Evolutionary conservation across 2,113 vertebrate species (phyloP), one percentile per base, ranked within the genome.

Genomic region (Megaleporinus macrocephalus): DNA sequence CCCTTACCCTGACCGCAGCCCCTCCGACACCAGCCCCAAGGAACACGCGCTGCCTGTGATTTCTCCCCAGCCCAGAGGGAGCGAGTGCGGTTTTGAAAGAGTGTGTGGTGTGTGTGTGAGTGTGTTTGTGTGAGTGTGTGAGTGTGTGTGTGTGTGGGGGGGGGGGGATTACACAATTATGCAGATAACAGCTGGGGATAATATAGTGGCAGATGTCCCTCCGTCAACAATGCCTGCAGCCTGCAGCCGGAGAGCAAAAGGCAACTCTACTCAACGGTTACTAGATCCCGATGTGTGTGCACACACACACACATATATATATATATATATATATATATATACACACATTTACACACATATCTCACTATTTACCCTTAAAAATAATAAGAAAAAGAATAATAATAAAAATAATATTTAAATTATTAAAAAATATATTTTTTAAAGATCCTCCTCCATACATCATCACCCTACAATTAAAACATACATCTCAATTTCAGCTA

Each of bases 181-280:
- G 91, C 91, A 93, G 92, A 94, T 93, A 95, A 95, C 93, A 95
- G 93, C 93, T 94, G 93, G 93, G 92, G 92, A 93, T 93, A 93
- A 94, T 95, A 91, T 91, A 94, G 92, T 91, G 91, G 93, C 93
- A 95, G 93, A 94, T 94, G 93, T 93, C 92, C 90, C 89, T 90
- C 83, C 87, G 92, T 93, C 94, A 93, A 94, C 94, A 95, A 95
- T 94, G 94, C 91, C 91, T 89, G 90, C 89, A 88, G 87, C 89
- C 84, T 63, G 63, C 78, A 83, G 81, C 66, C 71, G 51, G 75
- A 83, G 70, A 65, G 76, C 69, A 78, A 87, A 81, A 84, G 74
- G 81, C 78, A 86, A 83, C 66, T 65, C 29, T 33, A 80, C 62
- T 78, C 65, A 83, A 78, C 69, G 76, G 33, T 61, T 75, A 73